Evolutionary conservation across 2,888 invertebrate species (phyloP).

Genomic region (Pterobdella sp.): DNA sequence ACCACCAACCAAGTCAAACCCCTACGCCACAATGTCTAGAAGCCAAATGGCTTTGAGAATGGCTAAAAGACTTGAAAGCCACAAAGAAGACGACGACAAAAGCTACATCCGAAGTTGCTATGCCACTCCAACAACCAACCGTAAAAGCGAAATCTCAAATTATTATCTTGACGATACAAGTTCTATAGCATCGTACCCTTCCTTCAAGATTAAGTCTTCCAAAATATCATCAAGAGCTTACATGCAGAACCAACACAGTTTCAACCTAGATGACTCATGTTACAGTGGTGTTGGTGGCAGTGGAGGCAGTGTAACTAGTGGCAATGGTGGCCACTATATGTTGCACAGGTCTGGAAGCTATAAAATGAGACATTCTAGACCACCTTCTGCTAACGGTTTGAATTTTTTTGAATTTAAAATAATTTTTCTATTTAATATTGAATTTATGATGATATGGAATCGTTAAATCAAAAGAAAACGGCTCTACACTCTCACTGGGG

Average conservation of each 20-base stretch:
- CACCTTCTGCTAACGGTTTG: constrained; percentile 24
- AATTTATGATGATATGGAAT: not conserved
- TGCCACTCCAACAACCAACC: constrained; percentile 6
- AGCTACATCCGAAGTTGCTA: not conserved
- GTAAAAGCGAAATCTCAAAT: constrained; percentile 19
- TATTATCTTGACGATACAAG: constrained; percentile 14
- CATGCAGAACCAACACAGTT: not conserved
- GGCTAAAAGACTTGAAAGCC: not conserved
- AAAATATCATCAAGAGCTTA: not conserved
- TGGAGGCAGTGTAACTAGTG: not conserved
- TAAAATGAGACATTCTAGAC: constrained; percentile 11
- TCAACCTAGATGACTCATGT: not conserved
- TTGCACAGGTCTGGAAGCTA: constrained; percentile 21
- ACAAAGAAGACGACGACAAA: constrained; percentile 1
- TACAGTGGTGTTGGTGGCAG: constrained; percentile 1
- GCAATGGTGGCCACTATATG: constrained; percentile 14
- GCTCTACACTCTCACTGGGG: constrained; percentile 23
- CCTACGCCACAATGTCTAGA: constrained; percentile 26
- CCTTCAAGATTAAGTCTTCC: constrained; percentile 13
- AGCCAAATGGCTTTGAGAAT: constrained; percentile 23
- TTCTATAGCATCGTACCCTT: constrained; percentile 19
- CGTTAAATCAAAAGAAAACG: constrained; percentile 15
- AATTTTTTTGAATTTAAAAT: not conserved
- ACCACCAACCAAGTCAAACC: constrained; percentile 19
- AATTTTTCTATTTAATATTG: not conserved